Base-by-base conservation (phyloP, 2,888 invertebrate species). In the Cephus pulcher region DNA sequence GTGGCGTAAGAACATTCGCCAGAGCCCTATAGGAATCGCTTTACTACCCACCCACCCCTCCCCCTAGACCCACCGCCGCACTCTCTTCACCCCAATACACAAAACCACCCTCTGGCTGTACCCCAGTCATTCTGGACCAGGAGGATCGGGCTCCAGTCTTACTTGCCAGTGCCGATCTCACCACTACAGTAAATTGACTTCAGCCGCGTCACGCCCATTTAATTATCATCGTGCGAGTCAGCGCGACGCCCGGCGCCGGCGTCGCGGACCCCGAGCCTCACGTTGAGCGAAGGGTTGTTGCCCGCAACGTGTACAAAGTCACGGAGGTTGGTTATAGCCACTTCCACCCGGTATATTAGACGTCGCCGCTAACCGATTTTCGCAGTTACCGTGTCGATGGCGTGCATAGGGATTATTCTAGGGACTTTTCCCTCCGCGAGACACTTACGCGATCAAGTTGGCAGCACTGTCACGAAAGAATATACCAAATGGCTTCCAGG, bases 1-100 rank as follows among this genome's bases (percentile, higher is more conserved):
- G 89, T 89, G 89, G 89, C 90, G 90, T 90, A 91, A 90, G 90
- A 90, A 89, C 75, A 30, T 34, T 34, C 33, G 33, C 32, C 71
- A 15, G 71, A 71, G 71, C 71, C 71, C 71, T 71, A 71, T 15
- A 33, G 33, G 71, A 33, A 71, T 34, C 71, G 33, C 71, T 71
- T 71, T 34, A 33, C 71, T 34, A 15, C 32, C 12, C 30, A 69
- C 12, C 70, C 11, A 1, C 4, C 70, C 32, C 30, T 11, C 33
- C 32, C 70, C 11, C 33, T 30, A 15, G 30, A 30, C 1, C 12
- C 3, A 35, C 35, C 35, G 0, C 6, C 15, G 40, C 40, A 23
- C 40, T 23, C 23, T 56, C 40, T 56, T 56, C 40, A 23, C 23
- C 40, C 40, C 23, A 2, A 56, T 9, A 56, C 40, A 56, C 23